Percentiles rank a stretch among this genome's conserved stretches.
Conservation (phyloP, 37 sponge, comb jelly and placozoan species). For the Crambe crambe region DNA sequence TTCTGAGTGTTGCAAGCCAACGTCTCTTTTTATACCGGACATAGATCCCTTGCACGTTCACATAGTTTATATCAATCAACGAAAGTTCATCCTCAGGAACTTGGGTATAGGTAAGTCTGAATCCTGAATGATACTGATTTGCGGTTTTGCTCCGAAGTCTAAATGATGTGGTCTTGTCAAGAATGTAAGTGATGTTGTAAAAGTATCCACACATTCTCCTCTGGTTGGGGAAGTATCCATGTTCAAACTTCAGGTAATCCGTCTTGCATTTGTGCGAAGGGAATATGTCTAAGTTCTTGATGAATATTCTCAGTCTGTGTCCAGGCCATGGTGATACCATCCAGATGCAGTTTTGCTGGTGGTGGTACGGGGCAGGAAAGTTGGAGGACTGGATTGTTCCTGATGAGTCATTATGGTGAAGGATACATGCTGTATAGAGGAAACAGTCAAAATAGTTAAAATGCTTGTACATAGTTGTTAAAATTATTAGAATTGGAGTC, state of each 20-base stretch:
- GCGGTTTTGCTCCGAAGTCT: constrained; percentile 9
- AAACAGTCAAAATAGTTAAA: no score
- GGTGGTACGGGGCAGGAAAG: constrained; percentile 35
- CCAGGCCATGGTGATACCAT: neutral
- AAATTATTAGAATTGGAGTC: no score
- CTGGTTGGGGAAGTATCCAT: constrained; percentile 32
- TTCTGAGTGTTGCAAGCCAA: constrained; percentile 4
- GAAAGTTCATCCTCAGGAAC: constrained; percentile 1
- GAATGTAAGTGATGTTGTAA: constrained; percentile 17
- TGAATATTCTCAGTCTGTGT: constrained; percentile 25
- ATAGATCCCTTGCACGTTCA: neutral
- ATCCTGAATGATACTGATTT: constrained; percentile 4
- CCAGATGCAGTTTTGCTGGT: constrained; percentile 58
- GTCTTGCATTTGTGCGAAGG: constrained; percentile 3
- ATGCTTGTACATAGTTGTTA: neutral
- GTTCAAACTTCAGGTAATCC: constrained; percentile 42
- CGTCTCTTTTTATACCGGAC: constrained; percentile 3
- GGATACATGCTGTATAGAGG: constrained; percentile 7
- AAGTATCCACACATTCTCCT: constrained; percentile 31
- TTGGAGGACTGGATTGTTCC: constrained; percentile 34
- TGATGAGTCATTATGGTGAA: neutral
- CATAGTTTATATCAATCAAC: neutral
- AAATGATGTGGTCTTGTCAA: neutral
- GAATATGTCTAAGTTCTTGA: constrained; percentile 23
- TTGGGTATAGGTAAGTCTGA: constrained; percentile 10